Percentiles rank a stretch among this genome's conserved stretches.
phyloP scores from a whole-genome alignment of 2,797 vertebrate genomes.

The Spheniscus humboldti region DNA sequence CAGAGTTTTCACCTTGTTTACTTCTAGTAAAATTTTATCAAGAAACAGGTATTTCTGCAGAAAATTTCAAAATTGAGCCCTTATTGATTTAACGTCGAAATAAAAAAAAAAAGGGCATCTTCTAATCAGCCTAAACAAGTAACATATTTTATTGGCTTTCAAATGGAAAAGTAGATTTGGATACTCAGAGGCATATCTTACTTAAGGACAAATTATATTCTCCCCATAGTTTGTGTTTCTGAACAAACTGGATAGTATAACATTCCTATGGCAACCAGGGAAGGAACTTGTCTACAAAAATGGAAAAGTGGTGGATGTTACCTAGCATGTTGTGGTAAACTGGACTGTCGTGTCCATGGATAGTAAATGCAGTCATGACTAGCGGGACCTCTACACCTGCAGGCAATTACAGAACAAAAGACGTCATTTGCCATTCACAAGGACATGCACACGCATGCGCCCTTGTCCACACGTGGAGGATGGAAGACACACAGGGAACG shows the following conservation, averaged over 20 bases:
- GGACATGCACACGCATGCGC: constrained; percentile 76
- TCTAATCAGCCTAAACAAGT: background rate
- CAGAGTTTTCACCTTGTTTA: background rate
- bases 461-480: constrained; percentile 69
- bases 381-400: constrained; percentile 82
- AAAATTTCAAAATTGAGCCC: background rate
- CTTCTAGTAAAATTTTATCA: background rate
- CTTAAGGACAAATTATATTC: too few relatives aligned
- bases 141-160: background rate
- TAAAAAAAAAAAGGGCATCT: background rate
- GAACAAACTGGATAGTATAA: constrained; percentile 35
- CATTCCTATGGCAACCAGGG: background rate
- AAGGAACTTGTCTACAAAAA: constrained; percentile 15
- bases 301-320: constrained; percentile 75
- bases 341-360: constrained; percentile 79
- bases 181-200: background rate
- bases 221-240: accelerated
- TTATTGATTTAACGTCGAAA: background rate
- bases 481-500: constrained; percentile 64
- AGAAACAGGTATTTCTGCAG: accelerated
- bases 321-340: constrained; percentile 80
- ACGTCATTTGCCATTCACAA: constrained; percentile 72
- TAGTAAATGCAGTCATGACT: constrained; percentile 83
- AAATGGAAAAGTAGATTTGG: background rate
- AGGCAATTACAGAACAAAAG: constrained; percentile 80